A percentile compares a stretch with the other conserved stretches of the same genome.
Conservation (phyloP, 2,797 vertebrate species). For the Notamacropus eugenii region DNA sequence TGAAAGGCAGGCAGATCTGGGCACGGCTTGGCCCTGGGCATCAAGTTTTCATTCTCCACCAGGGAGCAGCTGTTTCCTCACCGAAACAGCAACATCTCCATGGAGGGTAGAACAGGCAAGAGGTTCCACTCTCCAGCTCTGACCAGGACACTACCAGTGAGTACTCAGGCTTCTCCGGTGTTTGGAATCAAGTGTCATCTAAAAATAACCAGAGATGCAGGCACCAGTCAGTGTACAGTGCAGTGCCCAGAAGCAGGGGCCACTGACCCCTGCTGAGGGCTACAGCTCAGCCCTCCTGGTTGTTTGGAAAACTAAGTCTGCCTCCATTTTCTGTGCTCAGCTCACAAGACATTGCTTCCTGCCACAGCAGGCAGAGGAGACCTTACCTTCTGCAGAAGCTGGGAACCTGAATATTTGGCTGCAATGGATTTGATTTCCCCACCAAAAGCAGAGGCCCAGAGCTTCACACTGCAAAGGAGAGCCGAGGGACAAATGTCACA, state of each 20-base stretch:
- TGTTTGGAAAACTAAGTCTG: constrained; percentile 82
- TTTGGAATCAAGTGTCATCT: constrained; percentile 76
- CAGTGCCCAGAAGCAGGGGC: constrained; percentile 73
- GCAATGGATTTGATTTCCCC: constrained; percentile 99
- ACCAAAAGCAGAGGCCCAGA: constrained; percentile 99
- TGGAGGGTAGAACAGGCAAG: constrained; percentile 63
- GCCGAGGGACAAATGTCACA: constrained; percentile 67
- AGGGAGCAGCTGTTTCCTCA: constrained; percentile 76
- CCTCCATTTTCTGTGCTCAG: constrained; percentile 83
- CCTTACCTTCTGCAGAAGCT: constrained; percentile 98
- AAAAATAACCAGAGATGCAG: constrained; percentile 81
- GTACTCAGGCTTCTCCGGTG: constrained; percentile 76
- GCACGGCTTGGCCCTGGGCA: constrained; percentile 69
- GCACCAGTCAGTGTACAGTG: constrained; percentile 73
- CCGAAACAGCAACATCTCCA: constrained; percentile 67
- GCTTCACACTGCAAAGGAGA: constrained; percentile 92
- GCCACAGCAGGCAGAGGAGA: constrained; percentile 22
- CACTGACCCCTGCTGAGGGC: constrained; percentile 77
- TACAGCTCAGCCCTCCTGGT: constrained; percentile 72
- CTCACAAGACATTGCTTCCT: constrained; percentile 69
- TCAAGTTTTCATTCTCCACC: constrained; percentile 79
- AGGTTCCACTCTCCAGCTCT: constrained; percentile 67
- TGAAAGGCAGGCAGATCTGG: constrained; percentile 69
- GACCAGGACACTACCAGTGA: constrained; percentile 73
- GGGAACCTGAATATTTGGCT: constrained; percentile 98